Base-by-base conservation (phyloP, 2,113 vertebrate genomes). In the Felis chaus region DNA sequence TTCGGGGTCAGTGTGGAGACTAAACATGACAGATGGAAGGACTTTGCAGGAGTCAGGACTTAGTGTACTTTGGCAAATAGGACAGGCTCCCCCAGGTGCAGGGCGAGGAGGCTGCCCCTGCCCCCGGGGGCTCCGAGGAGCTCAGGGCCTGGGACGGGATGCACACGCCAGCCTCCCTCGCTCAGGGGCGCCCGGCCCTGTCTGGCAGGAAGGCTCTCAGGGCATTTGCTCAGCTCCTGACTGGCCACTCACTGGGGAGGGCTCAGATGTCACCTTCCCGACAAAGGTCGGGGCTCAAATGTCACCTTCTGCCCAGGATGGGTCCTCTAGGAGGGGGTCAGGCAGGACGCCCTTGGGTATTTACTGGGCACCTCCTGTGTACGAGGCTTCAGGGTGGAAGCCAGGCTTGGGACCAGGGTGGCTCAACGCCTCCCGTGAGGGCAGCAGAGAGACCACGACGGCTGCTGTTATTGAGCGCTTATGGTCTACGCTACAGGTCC, bases 1-100 rank as follows among this genome's bases (percentile, higher is more conserved):
- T 3, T 73, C 41, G 14, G 74, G 83, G 48, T n/a, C 36, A 3
- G 15, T 8, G 3, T 55, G 48, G 81, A 92, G 83, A 66, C 14
- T 5, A 4, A 3, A 10, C 1, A 12, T 6, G 12, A 14, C 10
- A 0, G 76, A 0, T 1, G 11, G 50, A 41, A 36, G 14, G 68
- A 11, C 48, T 63, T 31, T 25, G 68, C 1, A 27, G 87, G 45
- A 71, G 8, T 66, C 23, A 14, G 61, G 5, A 36, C 90, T 71
- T 2, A 9, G 66, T 41, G 18, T 0, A 8, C 27, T 25, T 36
- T 9, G 14, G 65, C 6, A 2, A 12, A 23, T 0, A 10, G 21
- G n/a, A 55, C 45, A 66, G 63, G 39, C 31, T 53, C 66, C 12
- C 6, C 55, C 10, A 18, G 94, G 29, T 0, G 9, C n/a, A 15